Conservation (phyloP, 2,888 invertebrate genomes). For the Napeogenes inachia region DNA sequence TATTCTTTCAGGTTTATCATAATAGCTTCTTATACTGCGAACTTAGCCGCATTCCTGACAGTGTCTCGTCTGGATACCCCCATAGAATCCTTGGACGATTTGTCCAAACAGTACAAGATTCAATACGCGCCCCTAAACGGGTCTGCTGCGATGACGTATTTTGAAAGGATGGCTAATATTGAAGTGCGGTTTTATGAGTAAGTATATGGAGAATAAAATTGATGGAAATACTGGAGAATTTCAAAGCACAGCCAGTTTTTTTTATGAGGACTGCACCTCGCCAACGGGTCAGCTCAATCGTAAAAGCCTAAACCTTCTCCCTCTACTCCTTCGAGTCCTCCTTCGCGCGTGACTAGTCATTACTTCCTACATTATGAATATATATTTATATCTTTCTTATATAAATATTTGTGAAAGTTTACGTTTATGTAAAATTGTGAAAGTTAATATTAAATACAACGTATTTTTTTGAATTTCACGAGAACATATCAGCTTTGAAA, state of each 20-base stretch:
- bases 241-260: background rate
- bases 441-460: conserved; percentile 2
- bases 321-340: too few relatives aligned
- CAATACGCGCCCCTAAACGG: conserved; percentile 95
- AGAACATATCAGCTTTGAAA: conserved; percentile 15
- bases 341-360: too few relatives aligned
- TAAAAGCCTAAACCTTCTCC: too few relatives aligned
- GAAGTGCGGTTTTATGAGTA: conserved; percentile 96
- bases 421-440: conserved; percentile 1
- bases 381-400: too few relatives aligned
- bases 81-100: conserved; percentile 94
- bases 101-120: conserved; percentile 97
- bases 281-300: too few relatives aligned
- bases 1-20: conserved; percentile 86
- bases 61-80: conserved; percentile 95
- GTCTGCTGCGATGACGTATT: conserved; percentile 94
- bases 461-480: conserved; percentile 9
- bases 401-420: too few relatives aligned
- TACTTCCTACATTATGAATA: too few relatives aligned
- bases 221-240: background rate
- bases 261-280: too few relatives aligned
- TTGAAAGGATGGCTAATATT: conserved; percentile 96
- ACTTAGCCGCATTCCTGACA: conserved; percentile 97
- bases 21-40: conserved; percentile 98
- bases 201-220: conserved; percentile 45